Base-by-base conservation (phyloP, 2,797 vertebrate genomes). In the Cryptoprocta ferox region DNA sequence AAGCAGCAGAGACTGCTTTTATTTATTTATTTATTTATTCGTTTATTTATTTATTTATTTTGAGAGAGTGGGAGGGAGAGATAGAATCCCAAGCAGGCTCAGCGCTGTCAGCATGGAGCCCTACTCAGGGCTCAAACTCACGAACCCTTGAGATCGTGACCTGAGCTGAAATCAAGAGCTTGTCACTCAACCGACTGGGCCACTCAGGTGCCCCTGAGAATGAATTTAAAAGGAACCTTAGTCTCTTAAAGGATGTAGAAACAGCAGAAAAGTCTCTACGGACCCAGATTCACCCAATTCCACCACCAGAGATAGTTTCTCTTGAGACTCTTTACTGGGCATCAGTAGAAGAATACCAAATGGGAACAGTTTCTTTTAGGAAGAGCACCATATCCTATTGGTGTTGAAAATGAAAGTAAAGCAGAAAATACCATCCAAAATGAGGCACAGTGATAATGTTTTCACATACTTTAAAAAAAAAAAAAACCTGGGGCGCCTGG, bases 341-440 rank as follows among this genome's bases (percentile, higher is more conserved):
- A 53, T 99, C 99, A 94, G 97, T 99, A 97, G 99, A 99, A 98
- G 98, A 99, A 97, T 99, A 99, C 99, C 66, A 98, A 99, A 93
- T 99, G 99, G 99, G 99, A 99, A 97, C 97, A 98, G 84, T 99
- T 99, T 98, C 99, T 99, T 97, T 98, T 99, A 97, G 99, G 99
- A 98, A 99, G 98, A 99, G 98, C 98, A 91, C 98, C 98, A 89
- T 98, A 98, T 95, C 99, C 99, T 18, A 50, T 98, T 94, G 98
- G 98, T 95, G 92, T 97, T 95, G 90, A 98, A 97, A 97, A 97
- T 48, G 94, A 95, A 98, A 94, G 95, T 96, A 94, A 98, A 98
- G 92, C 95, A 97, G 85, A 97, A 97, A 96, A 92, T 95, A 97
- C 98, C 83, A 42, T 96, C 84, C 95, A 92, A 97, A 97, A 96